Evolutionary conservation across 2,888 invertebrate species (phyloP).

Genomic region (Frankliniella fusca): DNA sequence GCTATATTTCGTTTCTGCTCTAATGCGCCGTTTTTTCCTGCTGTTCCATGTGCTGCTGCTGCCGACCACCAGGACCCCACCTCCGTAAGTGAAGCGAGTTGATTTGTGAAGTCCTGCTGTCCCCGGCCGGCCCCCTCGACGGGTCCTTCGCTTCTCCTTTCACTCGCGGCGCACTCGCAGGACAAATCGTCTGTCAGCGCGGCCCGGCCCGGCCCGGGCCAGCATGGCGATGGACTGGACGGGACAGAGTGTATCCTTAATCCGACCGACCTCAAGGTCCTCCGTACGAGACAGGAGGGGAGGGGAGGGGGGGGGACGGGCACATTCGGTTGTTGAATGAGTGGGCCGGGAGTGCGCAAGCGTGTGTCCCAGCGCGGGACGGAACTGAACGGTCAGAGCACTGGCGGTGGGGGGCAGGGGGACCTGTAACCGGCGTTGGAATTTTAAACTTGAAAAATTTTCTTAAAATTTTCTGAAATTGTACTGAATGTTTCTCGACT

Average conservation of each 20-base stretch:
- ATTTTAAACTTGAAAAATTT: too few species aligned
- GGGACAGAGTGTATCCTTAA: not conserved
- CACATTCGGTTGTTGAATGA: too few species aligned
- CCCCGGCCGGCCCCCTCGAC: not conserved
- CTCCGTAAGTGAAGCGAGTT: constrained; percentile 8
- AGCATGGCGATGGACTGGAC: too few species aligned
- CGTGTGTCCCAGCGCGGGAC: too few species aligned
- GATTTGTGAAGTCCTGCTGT: not conserved
- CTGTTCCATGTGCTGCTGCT: constrained; percentile 9
- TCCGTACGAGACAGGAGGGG: not conserved
- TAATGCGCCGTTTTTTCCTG: not conserved
- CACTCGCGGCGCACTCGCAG: not conserved
- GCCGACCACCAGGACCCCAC: constrained; percentile 15
- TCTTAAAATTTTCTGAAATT: too few species aligned
- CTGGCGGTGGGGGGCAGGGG: not conserved
- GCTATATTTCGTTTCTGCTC: too few species aligned
- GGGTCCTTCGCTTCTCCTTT: not conserved
- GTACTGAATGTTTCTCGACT: too few species aligned
- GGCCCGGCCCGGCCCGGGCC: not conserved
- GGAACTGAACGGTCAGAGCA: not conserved
- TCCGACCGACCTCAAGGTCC: not conserved
- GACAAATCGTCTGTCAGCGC: constrained; percentile 24
- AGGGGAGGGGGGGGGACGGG: too few species aligned
- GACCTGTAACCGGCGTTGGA: not conserved
- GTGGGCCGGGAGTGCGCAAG: too few species aligned